A percentile compares a stretch with the other conserved stretches of the same genome.
Evolutionary conservation across 2,888 invertebrate species (phyloP).

Genomic region (Eupithecia centaureata): DNA sequence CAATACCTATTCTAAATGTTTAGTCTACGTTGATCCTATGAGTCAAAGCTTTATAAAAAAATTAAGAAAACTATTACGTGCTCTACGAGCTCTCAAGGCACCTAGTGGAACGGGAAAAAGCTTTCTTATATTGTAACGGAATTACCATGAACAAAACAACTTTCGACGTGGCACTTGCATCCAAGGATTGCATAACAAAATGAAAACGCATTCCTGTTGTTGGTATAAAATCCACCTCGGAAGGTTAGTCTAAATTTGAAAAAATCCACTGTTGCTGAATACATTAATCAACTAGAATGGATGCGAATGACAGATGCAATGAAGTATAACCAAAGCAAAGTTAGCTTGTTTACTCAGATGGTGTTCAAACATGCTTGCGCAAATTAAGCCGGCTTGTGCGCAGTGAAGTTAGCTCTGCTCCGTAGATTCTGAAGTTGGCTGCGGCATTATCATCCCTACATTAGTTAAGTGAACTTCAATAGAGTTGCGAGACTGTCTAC

Average conservation of each 20-base stretch:
- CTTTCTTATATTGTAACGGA: too few relatives aligned
- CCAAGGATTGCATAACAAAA: too few relatives aligned
- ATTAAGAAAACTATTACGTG: background rate
- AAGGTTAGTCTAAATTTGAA: background rate
- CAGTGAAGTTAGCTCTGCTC: slow-evolving; percentile 5
- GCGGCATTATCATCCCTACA: slow-evolving; percentile 20
- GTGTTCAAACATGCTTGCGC: slow-evolving; percentile 8
- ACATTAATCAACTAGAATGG: background rate
- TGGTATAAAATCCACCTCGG: background rate
- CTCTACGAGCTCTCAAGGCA: too few relatives aligned
- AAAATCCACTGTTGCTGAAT: background rate
- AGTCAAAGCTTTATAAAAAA: background rate
- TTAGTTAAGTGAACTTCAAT: slow-evolving; percentile 21
- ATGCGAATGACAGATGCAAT: background rate
- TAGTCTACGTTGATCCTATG: background rate
- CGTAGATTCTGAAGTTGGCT: background rate
- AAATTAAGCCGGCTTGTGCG: slow-evolving; percentile 14
- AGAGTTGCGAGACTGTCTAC: slow-evolving; percentile 31
- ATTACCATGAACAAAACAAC: too few relatives aligned
- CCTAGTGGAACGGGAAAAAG: too few relatives aligned
- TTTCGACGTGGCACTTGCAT: too few relatives aligned
- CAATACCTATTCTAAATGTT: background rate
- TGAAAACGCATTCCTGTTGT: too few relatives aligned
- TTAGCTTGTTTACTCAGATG: background rate
- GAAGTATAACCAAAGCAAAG: slow-evolving; percentile 7